phyloP scores from a whole-genome alignment of 2,797 vertebrate genomes.

The Poecilia velifera region DNA sequence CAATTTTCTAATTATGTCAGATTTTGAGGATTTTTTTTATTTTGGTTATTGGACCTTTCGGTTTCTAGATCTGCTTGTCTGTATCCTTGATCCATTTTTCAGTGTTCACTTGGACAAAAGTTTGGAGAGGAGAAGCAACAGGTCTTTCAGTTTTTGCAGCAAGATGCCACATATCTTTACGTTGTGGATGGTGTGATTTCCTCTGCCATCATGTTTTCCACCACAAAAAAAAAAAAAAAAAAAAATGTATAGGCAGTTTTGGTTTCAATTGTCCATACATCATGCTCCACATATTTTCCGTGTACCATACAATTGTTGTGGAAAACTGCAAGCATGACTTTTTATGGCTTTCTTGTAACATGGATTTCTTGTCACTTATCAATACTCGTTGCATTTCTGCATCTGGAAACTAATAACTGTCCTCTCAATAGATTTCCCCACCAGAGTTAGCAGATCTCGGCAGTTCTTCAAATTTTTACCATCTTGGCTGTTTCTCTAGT shows the following conservation, averaged over 20 bases:
- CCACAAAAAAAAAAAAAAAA: neutral
- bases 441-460: neutral
- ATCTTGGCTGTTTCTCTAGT: neutral
- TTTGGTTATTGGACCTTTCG: neutral
- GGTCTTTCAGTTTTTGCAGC: neutral
- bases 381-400: neutral
- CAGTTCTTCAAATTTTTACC: neutral
- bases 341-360: neutral
- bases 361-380: neutral
- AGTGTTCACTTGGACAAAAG: neutral
- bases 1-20: neutral
- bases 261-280: neutral
- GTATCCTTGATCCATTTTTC: neutral
- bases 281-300: neutral
- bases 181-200: neutral
- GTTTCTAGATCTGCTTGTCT: neutral
- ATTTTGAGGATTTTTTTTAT: slow-evolving; percentile 4
- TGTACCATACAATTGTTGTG: neutral
- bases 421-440: neutral
- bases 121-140: neutral
- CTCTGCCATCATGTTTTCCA: neutral
- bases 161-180: neutral
- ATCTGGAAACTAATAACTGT: neutral
- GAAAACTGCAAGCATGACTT: neutral
- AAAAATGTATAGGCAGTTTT: neutral